phyloP scores from a whole-genome alignment of 1,140 invertebrate genomes.

The Drosophila saltans region DNA sequence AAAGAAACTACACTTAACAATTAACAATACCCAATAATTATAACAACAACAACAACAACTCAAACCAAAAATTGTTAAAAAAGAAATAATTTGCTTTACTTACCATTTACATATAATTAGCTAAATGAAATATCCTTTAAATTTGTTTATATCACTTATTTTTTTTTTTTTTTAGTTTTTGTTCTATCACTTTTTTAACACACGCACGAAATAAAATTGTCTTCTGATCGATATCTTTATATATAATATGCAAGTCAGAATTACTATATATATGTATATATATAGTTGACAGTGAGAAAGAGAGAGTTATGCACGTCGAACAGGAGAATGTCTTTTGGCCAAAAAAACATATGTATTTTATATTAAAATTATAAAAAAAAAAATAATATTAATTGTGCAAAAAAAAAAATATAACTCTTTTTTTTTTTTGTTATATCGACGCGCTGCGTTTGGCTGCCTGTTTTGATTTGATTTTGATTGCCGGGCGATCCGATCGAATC shows the following conservation, averaged over 20 bases:
- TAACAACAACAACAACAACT: background rate
- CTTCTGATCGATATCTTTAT: background rate
- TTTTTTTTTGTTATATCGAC: slow-evolving; percentile 35
- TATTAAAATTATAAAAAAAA: background rate
- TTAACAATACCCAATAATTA: too few relatives aligned
- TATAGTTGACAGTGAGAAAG: background rate
- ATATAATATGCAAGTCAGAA: too few relatives aligned
- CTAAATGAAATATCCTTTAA: slow-evolving; percentile 44
- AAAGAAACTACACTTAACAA: too few relatives aligned
- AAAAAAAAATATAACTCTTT: too few relatives aligned
- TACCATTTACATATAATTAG: slow-evolving; percentile 73
- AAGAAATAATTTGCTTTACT: slow-evolving; percentile 32
- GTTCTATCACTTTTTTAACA: background rate
- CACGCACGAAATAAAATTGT: background rate
- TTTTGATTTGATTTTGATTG: slow-evolving; percentile 70
- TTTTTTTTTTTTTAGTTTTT: background rate
- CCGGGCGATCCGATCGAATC: slow-evolving; percentile 53
- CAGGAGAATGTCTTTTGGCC: too few relatives aligned
- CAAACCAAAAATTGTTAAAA: background rate
- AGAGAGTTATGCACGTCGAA: background rate
- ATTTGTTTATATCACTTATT: slow-evolving; percentile 18
- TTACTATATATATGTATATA: background rate
- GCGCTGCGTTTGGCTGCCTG: slow-evolving; percentile 69
- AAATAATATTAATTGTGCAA: slow-evolving; percentile 16
- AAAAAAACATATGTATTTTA: background rate